Evolutionary conservation across 1,140 invertebrate genomes (phyloP), one percentile per base, ranked within the genome.

Genomic region (Cyphomyrmex costatus): DNA sequence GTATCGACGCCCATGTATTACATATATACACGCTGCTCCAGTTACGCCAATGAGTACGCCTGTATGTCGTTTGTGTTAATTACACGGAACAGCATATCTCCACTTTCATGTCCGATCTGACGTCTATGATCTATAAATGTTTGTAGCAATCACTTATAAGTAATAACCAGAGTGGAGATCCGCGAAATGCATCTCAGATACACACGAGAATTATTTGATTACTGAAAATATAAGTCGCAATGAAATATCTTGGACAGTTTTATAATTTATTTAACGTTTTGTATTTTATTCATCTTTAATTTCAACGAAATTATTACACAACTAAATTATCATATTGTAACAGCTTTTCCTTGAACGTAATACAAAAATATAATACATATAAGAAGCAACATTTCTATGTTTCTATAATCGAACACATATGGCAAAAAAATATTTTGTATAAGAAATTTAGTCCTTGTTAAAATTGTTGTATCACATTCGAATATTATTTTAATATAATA

Each of bases 41-140:
- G 79, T 73, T 83, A 83, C 68, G 79, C 68, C 79, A 83, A 83
- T 73, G 53, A 83, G 70, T 60, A 74, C 36, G 53, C 36, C 36
- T 60, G 68, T 56, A 73, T 73, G 36, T 73, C 79, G 56, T 83
- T 60, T 83, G 79, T 60, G 68, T 83, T 83, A 83, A 83, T 83
- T 73, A 83, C 79, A n/a, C 33, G 79, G 79, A 74, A 82, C 30
- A 78, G 76, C 76, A 46, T 80, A 65, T 65, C 83, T 85, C 36
- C 60, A 78, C 76, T 85, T 80, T 85, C 83, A 66, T 58, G 56
- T 60, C 73, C 53, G 86, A 77, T 85, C 80, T 82, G 83, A 77
- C 83, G 76, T 53, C 63, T 46, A 68, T 21, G 60, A 85, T 77
- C 73, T 56, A 85, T 61, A 65, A 80, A 78, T 80, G 83, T 78